Evolutionary conservation across 2,113 vertebrate genomes (phyloP), one percentile per base, ranked within the genome.

Genomic region (western clawed frog (Xenopus tropicalis)): DNA sequence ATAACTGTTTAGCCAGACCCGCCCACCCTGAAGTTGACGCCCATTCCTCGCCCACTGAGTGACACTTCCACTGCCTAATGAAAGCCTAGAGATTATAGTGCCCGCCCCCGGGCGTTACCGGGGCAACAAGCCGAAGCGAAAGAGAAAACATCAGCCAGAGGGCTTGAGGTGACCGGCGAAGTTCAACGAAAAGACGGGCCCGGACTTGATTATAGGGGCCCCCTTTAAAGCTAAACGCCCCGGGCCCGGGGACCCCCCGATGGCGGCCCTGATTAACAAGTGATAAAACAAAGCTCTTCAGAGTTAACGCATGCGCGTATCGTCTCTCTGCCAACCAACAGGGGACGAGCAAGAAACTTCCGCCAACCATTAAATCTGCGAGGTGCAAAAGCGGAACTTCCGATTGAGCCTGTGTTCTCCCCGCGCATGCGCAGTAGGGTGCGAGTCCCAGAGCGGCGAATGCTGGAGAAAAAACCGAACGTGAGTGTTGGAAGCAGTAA

Each of bases 401-500:
- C 29, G 29, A 37, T 8, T 37, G 10, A 37, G 10, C 29, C 1
- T 37, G n/a, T n/a, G n/a, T n/a, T n/a, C 10, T 29, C n/a, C 6
- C 29, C 59, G 24, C 25, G 20, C 0, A 57, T 11, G 54, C 29
- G 46, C 46, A 17, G 22, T 24, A 17, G 1, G 37, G 24, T 21
- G 5, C 3, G 9, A 12, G 7, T 5, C 4, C 21, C 20, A 22
- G 59, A 21, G 61, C 25, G 8, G 11, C 20, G 24, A 24, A 86
- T 86, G 85, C 83, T 84, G 80, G 83, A 86, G 72, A 86, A 85
- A 75, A 86, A 86, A 63, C 48, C 80, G 8, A 83, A 78, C 1
- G 83, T 86, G 81, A 10, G 84, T 59, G 29, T 37, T 37, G 29
- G 29, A 9, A 37, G 29, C 6, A 37, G 10, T 9, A 5, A 37